Evolutionary conservation across 1,140 invertebrate genomes (phyloP), one percentile per base, ranked within the genome.

Genomic region (Sinonovacula constricta): DNA sequence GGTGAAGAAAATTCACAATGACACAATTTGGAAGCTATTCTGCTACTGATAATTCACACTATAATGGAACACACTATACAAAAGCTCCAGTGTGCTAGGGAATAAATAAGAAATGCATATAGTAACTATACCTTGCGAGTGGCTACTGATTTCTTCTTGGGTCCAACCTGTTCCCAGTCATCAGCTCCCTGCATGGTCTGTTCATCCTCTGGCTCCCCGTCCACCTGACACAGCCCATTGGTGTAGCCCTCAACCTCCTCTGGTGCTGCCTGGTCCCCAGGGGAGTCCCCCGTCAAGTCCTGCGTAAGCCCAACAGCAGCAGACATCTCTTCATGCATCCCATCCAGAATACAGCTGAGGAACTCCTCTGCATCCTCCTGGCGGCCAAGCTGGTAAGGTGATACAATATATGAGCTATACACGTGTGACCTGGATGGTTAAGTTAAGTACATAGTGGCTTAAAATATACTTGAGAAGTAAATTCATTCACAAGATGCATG

Each of bases 351-450:
- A 91, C 95, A 97, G 15, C 95, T 95, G 1, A 98, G 92, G 90
- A 98, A 98, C 87, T 98, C 97, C 90, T 98, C 97, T 0, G 97
- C 97, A 92, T 98, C 97, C 90, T 98, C 97, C 88, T 98, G 90
- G 66, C 83, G 84, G 14, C 89, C 89, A 45, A 83, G 74, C 85
- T 89, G 75, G 15, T n/a, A n/a, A n/a, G n/a, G n/a, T n/a, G n/a
- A n/a, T n/a, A n/a, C n/a, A n/a, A n/a, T n/a, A n/a, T n/a, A n/a
- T n/a, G n/a, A n/a, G n/a, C n/a, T n/a, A n/a, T n/a, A n/a, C n/a
- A n/a, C n/a, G n/a, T n/a, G n/a, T n/a, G n/a, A n/a, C n/a, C n/a
- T n/a, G n/a, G n/a, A n/a, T n/a, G n/a, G n/a, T n/a, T n/a, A n/a
- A n/a, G n/a, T n/a, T n/a, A n/a, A n/a, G n/a, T n/a, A n/a, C n/a